A percentile compares a stretch with the other conserved stretches of the same genome.
Evolutionary conservation across 1,140 invertebrate genomes (phyloP).

Genomic region (Maniola jurtina): DNA sequence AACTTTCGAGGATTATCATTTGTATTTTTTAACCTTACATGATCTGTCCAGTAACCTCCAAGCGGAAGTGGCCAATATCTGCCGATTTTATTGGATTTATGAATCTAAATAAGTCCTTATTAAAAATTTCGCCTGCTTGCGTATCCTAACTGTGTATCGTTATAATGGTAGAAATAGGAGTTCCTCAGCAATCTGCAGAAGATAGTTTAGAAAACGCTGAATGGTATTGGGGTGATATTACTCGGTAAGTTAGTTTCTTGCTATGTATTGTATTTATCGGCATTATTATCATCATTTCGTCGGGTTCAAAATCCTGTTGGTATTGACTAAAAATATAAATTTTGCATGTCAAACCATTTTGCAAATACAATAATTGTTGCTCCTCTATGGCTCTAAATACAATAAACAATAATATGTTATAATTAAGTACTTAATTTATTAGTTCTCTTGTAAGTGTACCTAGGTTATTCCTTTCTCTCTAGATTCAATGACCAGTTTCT

Average conservation of each 20-base stretch:
- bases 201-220: conserved; percentile 73
- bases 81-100: conserved; percentile 26
- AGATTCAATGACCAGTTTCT: no score
- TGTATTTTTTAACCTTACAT: conserved; percentile 28
- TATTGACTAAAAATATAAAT: no score
- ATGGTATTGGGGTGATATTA: conserved; percentile 79
- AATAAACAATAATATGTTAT: no score
- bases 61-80: conserved; percentile 45
- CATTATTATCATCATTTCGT: neutral
- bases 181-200: conserved; percentile 62
- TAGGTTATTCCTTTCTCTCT: no score
- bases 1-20: conserved; percentile 18
- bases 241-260: conserved; percentile 52
- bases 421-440: no score
- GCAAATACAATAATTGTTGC: no score
- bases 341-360: no score
- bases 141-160: conserved; percentile 18
- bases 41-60: conserved; percentile 47
- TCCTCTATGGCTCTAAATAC: no score
- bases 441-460: no score
- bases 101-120: conserved; percentile 14
- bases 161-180: conserved; percentile 73
- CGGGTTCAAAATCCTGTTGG: no score
- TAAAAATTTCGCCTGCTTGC: conserved; percentile 9
- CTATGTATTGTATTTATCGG: neutral